Conservation (phyloP, 2,113 vertebrate species). For the Limanda limanda region DNA sequence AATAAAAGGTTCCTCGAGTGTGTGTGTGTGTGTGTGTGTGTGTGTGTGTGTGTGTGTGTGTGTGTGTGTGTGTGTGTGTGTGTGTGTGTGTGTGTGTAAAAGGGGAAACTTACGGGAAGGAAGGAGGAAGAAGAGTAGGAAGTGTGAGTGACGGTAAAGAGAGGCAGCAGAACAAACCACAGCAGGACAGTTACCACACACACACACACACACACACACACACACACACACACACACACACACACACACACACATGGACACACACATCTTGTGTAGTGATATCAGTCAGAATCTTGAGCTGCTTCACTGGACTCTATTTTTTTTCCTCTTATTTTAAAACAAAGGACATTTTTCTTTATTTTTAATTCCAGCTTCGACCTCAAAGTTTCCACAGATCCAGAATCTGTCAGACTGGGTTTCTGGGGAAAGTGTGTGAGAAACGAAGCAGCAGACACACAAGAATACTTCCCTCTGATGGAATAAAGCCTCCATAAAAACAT, state of each 20-base stretch:
- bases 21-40: slow-evolving; percentile 16
- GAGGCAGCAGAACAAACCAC: slow-evolving; percentile 34
- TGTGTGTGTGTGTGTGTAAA: slow-evolving; percentile 37
- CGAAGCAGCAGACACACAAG: not conserved
- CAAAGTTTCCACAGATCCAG: not conserved
- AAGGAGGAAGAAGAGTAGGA: slow-evolving; percentile 60
- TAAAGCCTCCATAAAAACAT: not conserved
- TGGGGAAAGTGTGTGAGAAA: not conserved
- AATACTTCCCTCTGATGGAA: not conserved
- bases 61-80: not conserved
- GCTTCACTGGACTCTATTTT: not conserved
- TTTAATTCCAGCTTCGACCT: not conserved
- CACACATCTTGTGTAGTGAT: slow-evolving; percentile 5
- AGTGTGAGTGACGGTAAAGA: slow-evolving; percentile 55
- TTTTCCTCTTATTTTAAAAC: not conserved
- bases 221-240: slow-evolving; percentile 15
- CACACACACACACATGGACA: slow-evolving; percentile 2
- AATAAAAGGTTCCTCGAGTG: not conserved
- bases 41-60: slow-evolving; percentile 11
- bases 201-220: slow-evolving; percentile 4
- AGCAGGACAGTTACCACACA: slow-evolving; percentile 36
- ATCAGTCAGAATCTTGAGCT: not conserved
- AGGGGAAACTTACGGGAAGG: slow-evolving; percentile 66
- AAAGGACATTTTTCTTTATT: not conserved
- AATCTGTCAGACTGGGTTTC: not conserved